Evolutionary conservation across 1,140 invertebrate species (phyloP), one percentile per base, ranked within the genome.

Genomic region (Drosophila pandora): DNA sequence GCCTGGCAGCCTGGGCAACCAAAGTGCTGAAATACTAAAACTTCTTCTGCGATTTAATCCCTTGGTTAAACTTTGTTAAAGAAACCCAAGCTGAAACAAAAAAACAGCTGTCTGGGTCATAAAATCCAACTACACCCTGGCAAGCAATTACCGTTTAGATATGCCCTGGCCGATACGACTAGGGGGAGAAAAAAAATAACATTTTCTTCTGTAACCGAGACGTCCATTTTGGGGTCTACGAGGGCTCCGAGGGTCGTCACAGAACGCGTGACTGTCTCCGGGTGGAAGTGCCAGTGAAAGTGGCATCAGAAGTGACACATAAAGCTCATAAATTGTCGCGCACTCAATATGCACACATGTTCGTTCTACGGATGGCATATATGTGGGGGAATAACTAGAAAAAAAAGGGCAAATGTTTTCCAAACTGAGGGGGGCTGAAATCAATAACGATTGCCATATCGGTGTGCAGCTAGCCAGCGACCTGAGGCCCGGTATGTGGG

Each of bases 261-360:
- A 56, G 62, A 72, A 72, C 68, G 76, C 76, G 71, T 84, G 76
- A 76, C 62, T 74, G 54, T 56, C 21, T 48, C 25, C 8, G 55
- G 59, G 32, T 47, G 54, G 9, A 57, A 69, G 48, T 63, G 73
- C 63, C 72, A 82, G 83, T 79, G 82, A 87, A 87, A 87, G 83
- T 87, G 75, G 74, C 83, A 87, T 88, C 83, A 88, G 71, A 88
- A 88, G 79, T 88, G 83, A 88, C 83, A 88, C 79, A 88, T 79
- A 88, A 88, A 88, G 72, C 76, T 89, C 83, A 88, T 88, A 88
- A 87, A 87, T 87, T 88, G 83, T 79, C 82, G 62, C 67, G 72
- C 69, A 82, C 75, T 82, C 79, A 82, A 87, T 76, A 88, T 88
- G 74, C 82, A 78, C 50, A 37, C 17, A 10, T 32, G 23, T 13